Conservation (phyloP, 1,140 invertebrate species). For the Globodera rostochiensis region DNA sequence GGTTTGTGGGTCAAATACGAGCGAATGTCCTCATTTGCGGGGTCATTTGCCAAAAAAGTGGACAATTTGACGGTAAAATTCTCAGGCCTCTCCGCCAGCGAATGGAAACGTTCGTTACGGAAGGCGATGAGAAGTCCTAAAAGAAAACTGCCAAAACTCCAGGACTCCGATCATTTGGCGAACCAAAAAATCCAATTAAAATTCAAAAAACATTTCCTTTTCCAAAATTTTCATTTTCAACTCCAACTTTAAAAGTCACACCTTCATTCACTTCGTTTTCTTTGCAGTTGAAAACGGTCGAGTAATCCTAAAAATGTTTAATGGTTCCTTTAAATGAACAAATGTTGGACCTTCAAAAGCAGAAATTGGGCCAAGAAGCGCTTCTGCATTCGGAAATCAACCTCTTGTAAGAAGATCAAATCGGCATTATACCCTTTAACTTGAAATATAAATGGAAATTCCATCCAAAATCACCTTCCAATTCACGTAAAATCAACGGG, state of each 20-base stretch:
- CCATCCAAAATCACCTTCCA: slow-evolving; percentile 25
- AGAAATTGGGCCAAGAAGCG: slow-evolving; percentile 29
- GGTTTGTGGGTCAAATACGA: slow-evolving; percentile 22
- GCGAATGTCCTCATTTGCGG: slow-evolving; percentile 24
- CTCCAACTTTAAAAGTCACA: background rate
- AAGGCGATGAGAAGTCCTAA: slow-evolving; percentile 14
- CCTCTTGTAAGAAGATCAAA: slow-evolving; percentile 34
- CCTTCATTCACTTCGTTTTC: slow-evolving; percentile 39
- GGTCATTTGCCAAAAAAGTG: background rate
- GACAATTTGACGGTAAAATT: slow-evolving; percentile 21
- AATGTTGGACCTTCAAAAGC: slow-evolving; percentile 18
- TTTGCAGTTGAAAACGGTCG: slow-evolving; percentile 28
- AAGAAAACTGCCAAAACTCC: background rate
- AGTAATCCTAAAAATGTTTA: slow-evolving; percentile 25
- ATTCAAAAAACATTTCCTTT: no score
- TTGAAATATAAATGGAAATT: slow-evolving; percentile 1
- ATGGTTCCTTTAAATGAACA: background rate
- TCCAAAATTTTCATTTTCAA: no score
- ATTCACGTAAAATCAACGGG: slow-evolving; percentile 30
- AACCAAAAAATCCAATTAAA: no score
- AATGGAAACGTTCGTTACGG: slow-evolving; percentile 20
- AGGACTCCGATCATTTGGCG: no score
- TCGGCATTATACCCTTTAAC: slow-evolving; percentile 38
- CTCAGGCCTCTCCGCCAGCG: background rate
- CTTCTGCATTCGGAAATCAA: slow-evolving; percentile 31